Percentiles rank a stretch among this genome's conserved stretches.
phyloP scores from a whole-genome alignment of 2,888 invertebrate species.

The Ferdinandea cuprea region DNA sequence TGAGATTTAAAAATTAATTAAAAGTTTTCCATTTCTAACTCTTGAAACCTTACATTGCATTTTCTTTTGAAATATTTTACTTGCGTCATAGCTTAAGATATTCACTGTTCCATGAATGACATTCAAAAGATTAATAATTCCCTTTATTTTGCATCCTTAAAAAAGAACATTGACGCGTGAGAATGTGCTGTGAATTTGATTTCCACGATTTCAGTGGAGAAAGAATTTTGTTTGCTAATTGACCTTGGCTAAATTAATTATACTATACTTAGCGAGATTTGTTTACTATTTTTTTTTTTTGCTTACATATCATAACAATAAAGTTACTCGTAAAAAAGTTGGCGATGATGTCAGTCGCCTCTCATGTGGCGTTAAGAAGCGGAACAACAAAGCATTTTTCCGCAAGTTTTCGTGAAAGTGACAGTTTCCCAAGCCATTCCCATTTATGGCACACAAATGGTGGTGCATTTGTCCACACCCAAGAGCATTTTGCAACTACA shows the following conservation, averaged over 20 bases:
- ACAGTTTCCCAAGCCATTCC: conserved; percentile 9
- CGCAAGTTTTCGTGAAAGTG: conserved; percentile 45
- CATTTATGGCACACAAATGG: conserved; percentile 18
- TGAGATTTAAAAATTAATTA: conserved; percentile 14
- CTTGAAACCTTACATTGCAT: no score
- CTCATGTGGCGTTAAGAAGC: neutral
- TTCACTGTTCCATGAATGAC: conserved; percentile 22
- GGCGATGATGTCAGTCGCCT: conserved; percentile 39
- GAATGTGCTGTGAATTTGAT: conserved; percentile 29
- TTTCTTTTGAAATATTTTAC: no score
- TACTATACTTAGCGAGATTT: conserved; percentile 37
- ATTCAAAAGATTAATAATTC: conserved; percentile 20
- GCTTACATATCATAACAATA: conserved; percentile 11
- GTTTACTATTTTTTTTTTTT: conserved; percentile 1
- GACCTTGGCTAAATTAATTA: conserved; percentile 52
- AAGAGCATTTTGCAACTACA: conserved; percentile 7
- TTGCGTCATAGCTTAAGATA: neutral
- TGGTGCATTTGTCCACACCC: conserved; percentile 39
- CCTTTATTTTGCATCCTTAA: conserved; percentile 28
- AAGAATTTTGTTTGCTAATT: conserved; percentile 24
- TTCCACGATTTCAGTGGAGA: conserved; percentile 34
- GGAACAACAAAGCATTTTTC: conserved; percentile 14
- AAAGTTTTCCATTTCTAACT: no score
- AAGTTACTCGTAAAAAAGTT: neutral
- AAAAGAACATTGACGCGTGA: conserved; percentile 22